phyloP scores from a whole-genome alignment of 2,797 vertebrate species.

The Sebastes kiyomatsui region DNA sequence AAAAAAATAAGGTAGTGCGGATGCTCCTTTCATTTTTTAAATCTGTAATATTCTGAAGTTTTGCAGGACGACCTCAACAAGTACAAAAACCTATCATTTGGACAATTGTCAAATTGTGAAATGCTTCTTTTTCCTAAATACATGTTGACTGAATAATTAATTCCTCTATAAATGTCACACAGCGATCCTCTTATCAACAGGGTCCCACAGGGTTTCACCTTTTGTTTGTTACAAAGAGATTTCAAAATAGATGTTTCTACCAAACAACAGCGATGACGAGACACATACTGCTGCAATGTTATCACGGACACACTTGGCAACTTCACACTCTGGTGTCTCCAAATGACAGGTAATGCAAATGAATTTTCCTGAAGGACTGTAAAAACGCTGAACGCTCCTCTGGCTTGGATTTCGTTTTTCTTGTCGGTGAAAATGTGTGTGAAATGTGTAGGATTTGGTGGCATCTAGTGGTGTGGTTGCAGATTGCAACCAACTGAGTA shows the following conservation, averaged over 20 bases:
- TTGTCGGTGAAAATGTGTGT: not conserved
- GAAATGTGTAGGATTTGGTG: no score
- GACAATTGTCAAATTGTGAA: not conserved
- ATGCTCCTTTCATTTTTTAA: not conserved
- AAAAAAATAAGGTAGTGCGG: not conserved
- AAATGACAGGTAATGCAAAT: not conserved
- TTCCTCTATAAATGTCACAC: not conserved
- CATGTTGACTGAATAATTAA: not conserved
- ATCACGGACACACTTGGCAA: not conserved
- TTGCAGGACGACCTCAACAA: not conserved
- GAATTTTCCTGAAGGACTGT: not conserved
- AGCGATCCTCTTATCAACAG: not conserved
- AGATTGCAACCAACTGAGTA: no score
- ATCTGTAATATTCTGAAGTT: not conserved
- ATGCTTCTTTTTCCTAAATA: no score
- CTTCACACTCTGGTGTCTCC: not conserved
- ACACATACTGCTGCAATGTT: not conserved
- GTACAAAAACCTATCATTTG: not conserved
- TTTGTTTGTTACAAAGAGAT: not conserved
- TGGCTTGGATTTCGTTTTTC: not conserved
- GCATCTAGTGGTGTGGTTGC: no score
- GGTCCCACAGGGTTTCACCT: not conserved
- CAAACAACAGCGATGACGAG: not conserved
- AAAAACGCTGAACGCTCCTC: not conserved
- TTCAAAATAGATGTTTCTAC: not conserved